Percentiles rank a stretch among this genome's conserved stretches.
These are phyloP conservation scores for Amblyteles armatorius DNA, from an alignment of 2,888 invertebrate species.

Conservation along the genomic window DNA sequence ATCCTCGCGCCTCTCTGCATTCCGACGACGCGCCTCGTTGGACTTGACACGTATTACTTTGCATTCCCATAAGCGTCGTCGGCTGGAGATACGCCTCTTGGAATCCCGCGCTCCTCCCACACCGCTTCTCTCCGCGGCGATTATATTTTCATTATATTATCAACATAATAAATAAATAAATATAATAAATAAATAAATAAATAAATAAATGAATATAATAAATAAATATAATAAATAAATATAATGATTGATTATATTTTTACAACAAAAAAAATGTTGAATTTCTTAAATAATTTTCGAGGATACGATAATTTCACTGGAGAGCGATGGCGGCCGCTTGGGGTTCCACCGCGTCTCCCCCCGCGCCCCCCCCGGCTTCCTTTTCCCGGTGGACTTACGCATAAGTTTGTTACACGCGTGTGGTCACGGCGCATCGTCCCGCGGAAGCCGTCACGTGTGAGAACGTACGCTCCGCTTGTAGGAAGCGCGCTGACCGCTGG, in stretches of 20 bases:
- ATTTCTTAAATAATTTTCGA: not conserved
- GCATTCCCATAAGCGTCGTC: slow-evolving; percentile 76
- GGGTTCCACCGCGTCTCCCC: slow-evolving; percentile 4
- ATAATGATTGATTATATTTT: no score
- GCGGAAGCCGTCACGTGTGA: slow-evolving; percentile 68
- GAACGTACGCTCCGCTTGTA: slow-evolving; percentile 58
- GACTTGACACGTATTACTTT: slow-evolving; percentile 82
- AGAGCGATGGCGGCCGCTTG: not conserved
- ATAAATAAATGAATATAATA: no score
- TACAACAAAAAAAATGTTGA: not conserved
- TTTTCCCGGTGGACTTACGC: slow-evolving; percentile 52
- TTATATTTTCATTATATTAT: not conserved
- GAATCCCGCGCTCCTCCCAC: slow-evolving; percentile 11
- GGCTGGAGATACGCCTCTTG: slow-evolving; percentile 64
- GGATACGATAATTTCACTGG: not conserved
- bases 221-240: no score
- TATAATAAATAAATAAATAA: not conserved
- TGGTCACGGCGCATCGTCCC: slow-evolving; percentile 62
- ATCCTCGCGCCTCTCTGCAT: slow-evolving; percentile 72
- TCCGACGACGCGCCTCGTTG: slow-evolving; percentile 80
- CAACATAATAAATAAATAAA: not conserved
- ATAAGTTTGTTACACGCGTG: slow-evolving; percentile 62
- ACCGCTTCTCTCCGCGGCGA: not conserved
- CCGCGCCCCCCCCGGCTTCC: slow-evolving; percentile 27
- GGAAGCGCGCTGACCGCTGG: slow-evolving; percentile 57